Base-by-base conservation (phyloP, 1,140 invertebrate genomes). In the Sitophilus oryzae region DNA sequence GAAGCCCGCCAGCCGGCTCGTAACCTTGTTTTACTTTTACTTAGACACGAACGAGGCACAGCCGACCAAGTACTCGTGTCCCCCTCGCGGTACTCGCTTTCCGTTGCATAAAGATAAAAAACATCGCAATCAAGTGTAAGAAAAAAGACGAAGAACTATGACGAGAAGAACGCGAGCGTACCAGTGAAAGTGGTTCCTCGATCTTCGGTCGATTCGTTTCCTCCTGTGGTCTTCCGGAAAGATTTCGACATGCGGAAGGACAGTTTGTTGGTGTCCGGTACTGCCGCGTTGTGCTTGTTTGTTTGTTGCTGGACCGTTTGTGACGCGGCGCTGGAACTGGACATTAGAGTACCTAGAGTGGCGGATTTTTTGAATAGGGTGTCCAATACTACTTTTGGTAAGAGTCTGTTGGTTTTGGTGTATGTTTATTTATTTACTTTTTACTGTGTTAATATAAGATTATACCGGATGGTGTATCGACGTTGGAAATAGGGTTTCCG, bases 361-460 rank as follows among this genome's bases (percentile, higher is more conserved):
- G 56, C 41, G 30, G 44, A 53, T 23, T 55, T 61, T 56, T 44
- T 61, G 21, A 58, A 58, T 56, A 55, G 60, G 49, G 52, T 61
- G 10, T 55, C 60, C 1, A 58, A 61, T 15, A 58, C 60, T 10
- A 61, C 60, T 2, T 61, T 58, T 42, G 60, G 60, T 61, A 51
- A 61, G 59, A 44, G 19, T 30, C 1, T 2, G 18, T 19, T 44
- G 8, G 18, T 20, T 10, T 8, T 1, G 10, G 22, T 16, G 18
- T 14, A n/a, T n/a, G n/a, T n/a, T n/a, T n/a, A n/a, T n/a, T n/a
- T n/a, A n/a, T n/a, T n/a, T n/a, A n/a, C n/a, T n/a, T n/a, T n/a
- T n/a, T n/a, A n/a, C n/a, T n/a, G n/a, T n/a, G n/a, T n/a, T n/a
- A n/a, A n/a, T n/a, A n/a, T n/a, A n/a, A n/a, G n/a, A n/a, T n/a